Conservation (phyloP, 2,797 vertebrate species). For the Diglossa cyanea region DNA sequence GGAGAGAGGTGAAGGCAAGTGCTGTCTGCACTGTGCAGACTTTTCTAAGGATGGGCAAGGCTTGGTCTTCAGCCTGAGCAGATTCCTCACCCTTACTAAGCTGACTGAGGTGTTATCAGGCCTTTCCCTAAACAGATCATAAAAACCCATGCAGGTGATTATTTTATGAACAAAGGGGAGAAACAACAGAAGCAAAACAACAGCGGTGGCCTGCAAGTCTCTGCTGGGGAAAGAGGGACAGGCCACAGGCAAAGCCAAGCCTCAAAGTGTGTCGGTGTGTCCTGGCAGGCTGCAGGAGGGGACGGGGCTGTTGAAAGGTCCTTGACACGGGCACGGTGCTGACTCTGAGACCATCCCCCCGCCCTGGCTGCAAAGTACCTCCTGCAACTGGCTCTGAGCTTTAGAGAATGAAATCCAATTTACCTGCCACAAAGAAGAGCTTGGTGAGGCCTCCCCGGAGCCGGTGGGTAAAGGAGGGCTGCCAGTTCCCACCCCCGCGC, state of each 20-base stretch:
- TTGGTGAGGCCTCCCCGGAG: not conserved
- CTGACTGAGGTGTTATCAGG: not conserved
- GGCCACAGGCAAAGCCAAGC: not conserved
- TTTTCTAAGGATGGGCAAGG: not conserved
- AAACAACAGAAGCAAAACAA: not conserved
- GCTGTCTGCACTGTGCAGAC: not conserved
- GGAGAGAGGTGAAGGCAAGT: not conserved
- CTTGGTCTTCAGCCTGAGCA: not conserved
- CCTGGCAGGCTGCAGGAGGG: constrained; percentile 12
- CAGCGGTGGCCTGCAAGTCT: not conserved
- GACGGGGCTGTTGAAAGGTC: not conserved
- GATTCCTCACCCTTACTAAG: not conserved
- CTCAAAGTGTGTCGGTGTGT: not conserved
- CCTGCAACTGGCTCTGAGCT: constrained; percentile 21
- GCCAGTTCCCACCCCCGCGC: constrained; percentile 8
- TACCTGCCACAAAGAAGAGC: constrained; percentile 62
- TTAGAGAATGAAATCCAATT: constrained; percentile 58
- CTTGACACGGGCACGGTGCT: not conserved
- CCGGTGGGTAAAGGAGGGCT: not conserved
- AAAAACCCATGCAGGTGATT: not conserved
- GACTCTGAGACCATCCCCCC: not conserved
- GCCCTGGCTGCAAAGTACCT: not conserved
- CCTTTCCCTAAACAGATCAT: not conserved
- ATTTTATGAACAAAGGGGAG: not conserved
- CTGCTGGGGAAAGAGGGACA: not conserved